Base-by-base conservation (phyloP, 2,888 invertebrate species). In the Caenorhabditis afra region DNA sequence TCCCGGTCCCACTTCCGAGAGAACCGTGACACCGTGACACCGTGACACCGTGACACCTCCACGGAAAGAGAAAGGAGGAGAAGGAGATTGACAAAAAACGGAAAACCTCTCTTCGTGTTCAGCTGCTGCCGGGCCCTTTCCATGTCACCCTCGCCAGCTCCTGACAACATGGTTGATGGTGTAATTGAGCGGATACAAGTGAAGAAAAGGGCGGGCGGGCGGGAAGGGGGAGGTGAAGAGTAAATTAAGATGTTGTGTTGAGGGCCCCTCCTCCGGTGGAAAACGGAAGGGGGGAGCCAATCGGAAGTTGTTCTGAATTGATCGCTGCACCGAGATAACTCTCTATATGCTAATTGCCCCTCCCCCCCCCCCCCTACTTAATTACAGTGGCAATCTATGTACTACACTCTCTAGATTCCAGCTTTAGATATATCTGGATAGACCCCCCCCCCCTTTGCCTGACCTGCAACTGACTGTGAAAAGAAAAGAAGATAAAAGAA, bases 281-380 rank as follows among this genome's bases (percentile, higher is more conserved):
- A 18, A 22, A 53, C 45, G 20, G 37, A 37, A 16, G 20, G 50
- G 52, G n/a, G 49, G 39, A 37, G 50, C 37, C 35, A 59, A 65
- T 53, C 74, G 74, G 74, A 74, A 66, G 59, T 61, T 74, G 74
- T 74, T 74, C 64, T 58, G 64, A 73, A 73, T 73, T 73, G 73
- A 73, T 71, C 57, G 61, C 45, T 18, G n/a, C 50, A 23, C 3
- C 10, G 35, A 73, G 73, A 73, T 73, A 64, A 73, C 73, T 18
- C 22, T n/a, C n/a, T n/a, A n/a, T n/a, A n/a, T n/a, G n/a, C n/a
- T 18, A 64, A 73, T 64, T 29, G 18, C n/a, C 52, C 14, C 29
- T 29, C n/a, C 29, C 10, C 14, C n/a, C 29, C 10, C 11, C 52
- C n/a, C n/a, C n/a, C n/a, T n/a, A n/a, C n/a, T n/a, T n/a, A n/a